These are phyloP conservation scores for Taeniopygia guttata DNA, from an alignment of 2,797 vertebrate species.

Conservation along the genomic window DNA sequence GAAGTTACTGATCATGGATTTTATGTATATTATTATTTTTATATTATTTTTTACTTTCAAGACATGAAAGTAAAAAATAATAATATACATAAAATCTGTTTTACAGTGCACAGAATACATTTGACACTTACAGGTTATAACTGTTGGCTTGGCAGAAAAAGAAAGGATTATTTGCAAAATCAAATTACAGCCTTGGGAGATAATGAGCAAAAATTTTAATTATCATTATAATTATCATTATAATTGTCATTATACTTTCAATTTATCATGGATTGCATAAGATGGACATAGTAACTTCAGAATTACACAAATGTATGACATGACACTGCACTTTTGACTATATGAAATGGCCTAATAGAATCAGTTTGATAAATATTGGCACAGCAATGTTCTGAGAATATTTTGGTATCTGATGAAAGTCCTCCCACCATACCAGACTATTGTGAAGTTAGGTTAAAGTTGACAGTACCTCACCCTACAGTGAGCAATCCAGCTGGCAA, in stretches of 20 bases:
- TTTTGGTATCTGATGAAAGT: neutral
- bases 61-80: no score
- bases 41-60: neutral
- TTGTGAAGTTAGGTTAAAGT: neutral
- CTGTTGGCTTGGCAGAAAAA: neutral
- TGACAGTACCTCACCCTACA: neutral
- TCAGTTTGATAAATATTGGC: neutral
- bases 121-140: neutral
- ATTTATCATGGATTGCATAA: neutral
- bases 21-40: neutral
- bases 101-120: neutral
- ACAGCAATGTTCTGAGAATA: neutral
- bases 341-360: neutral
- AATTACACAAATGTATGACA: neutral
- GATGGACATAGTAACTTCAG: neutral
- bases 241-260: neutral
- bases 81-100: neutral
- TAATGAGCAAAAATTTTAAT: neutral
- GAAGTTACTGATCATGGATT: neutral
- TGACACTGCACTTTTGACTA: neutral
- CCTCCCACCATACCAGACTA: accelerated
- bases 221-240: no score
- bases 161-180: neutral
- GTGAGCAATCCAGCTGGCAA: neutral
- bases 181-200: neutral